Conservation (phyloP, 2,797 vertebrate genomes). For the Eulemur albifrons region DNA sequence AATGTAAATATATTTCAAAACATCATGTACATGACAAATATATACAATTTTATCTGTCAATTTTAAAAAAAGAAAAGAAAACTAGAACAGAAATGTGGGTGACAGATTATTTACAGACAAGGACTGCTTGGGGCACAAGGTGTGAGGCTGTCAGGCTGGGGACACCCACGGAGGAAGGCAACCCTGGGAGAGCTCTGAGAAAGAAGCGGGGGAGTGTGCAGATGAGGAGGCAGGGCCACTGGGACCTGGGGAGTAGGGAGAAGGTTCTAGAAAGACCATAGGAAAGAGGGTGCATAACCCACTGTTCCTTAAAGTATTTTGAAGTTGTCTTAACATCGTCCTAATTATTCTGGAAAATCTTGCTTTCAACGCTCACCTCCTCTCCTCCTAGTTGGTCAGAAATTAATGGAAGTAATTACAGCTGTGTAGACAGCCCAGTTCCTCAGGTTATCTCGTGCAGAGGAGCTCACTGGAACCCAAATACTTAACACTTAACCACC, state of each 20-base stretch:
- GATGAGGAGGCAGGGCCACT: background rate
- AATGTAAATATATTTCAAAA: background rate
- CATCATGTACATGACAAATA: background rate
- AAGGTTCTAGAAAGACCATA: background rate
- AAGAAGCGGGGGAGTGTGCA: background rate
- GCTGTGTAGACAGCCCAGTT: constrained; percentile 1
- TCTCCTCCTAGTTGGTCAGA: constrained; percentile 38
- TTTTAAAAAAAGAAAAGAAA: background rate
- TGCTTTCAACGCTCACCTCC: constrained; percentile 13
- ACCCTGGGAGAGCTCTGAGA: background rate
- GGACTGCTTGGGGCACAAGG: background rate
- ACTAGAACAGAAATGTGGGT: constrained; percentile 14
- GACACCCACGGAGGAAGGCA: background rate
- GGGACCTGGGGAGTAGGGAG: background rate
- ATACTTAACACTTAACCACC: constrained; percentile 28
- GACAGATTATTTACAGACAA: constrained; percentile 20
- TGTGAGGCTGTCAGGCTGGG: background rate
- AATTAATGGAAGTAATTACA: constrained; percentile 49
- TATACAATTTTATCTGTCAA: background rate
- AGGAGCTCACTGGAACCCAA: constrained; percentile 11
- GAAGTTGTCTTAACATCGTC: constrained; percentile 1
- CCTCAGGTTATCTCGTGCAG: constrained; percentile 26
- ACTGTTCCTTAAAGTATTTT: background rate
- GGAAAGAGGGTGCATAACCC: background rate
- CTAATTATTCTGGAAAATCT: background rate